A percentile compares a stretch with the other conserved stretches of the same genome.
Evolutionary conservation across 2,113 vertebrate genomes (phyloP).

Genomic region (Micromys minutus): DNA sequence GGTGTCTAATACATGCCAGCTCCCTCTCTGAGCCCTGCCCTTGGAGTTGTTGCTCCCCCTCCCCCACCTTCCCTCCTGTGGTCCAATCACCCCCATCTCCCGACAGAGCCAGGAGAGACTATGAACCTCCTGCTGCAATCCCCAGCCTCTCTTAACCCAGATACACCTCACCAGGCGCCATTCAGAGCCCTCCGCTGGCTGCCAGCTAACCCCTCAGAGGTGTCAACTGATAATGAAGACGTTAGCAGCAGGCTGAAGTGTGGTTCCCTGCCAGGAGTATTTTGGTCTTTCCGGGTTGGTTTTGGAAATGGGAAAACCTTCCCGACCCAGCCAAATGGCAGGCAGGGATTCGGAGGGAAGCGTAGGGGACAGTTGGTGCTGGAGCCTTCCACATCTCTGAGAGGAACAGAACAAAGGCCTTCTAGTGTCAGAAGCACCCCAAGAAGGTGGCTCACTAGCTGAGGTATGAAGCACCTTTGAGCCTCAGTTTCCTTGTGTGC

Average conservation of each 20-base stretch:
- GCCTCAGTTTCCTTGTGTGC: not conserved
- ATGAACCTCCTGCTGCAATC: not conserved
- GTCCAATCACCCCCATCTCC: not conserved
- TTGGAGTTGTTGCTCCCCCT: not conserved
- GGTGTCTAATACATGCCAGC: not conserved
- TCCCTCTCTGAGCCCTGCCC: not conserved
- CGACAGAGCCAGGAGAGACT: not conserved
- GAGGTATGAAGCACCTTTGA: not conserved
- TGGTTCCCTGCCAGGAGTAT: slow-evolving; percentile 71
- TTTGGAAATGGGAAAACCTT: slow-evolving; percentile 71
- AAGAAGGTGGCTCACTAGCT: not conserved
- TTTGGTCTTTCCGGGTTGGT: slow-evolving; percentile 71
- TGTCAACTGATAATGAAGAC: slow-evolving; percentile 78
- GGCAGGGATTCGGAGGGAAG: not conserved
- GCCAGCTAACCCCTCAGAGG: slow-evolving; percentile 64
- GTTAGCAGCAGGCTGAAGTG: slow-evolving; percentile 70
- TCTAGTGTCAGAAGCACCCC: not conserved
- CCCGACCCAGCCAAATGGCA: slow-evolving; percentile 55
- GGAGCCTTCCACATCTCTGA: not conserved
- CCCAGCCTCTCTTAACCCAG: slow-evolving; percentile 36
- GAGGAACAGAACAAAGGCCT: not conserved
- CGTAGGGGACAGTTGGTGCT: not conserved
- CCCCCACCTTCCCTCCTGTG: not conserved
- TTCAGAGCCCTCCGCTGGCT: slow-evolving; percentile 54
- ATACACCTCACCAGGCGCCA: not conserved